Evolutionary conservation across 2,797 vertebrate genomes (phyloP).

Genomic region (Catostomus latipinnis): DNA sequence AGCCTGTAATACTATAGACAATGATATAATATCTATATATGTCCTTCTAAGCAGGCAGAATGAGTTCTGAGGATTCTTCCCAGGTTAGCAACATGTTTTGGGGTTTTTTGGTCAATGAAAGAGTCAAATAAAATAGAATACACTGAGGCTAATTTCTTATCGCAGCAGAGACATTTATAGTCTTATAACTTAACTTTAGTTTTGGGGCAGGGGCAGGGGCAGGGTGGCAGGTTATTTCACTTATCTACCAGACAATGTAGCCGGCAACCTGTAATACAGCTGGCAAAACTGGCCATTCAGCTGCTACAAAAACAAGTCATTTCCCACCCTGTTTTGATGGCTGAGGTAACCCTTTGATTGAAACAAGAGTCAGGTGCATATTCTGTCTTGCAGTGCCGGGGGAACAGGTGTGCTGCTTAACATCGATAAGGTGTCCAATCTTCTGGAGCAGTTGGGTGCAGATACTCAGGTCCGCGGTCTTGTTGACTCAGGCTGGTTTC

Average conservation of each 20-base stretch:
- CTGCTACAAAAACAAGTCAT: too few species aligned
- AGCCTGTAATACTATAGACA: conserved; percentile 56
- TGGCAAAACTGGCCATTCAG: too few species aligned
- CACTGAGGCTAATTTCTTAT: background rate
- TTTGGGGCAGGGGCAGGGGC: too few species aligned
- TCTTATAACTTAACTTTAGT: too few species aligned
- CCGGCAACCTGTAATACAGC: too few species aligned
- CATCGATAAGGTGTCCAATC: conserved; percentile 81
- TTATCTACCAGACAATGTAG: too few species aligned
- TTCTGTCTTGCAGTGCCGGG: conserved; percentile 76
- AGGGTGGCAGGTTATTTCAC: too few species aligned
- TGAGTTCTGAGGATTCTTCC: conserved; percentile 61
- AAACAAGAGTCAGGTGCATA: background rate
- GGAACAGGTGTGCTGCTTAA: conserved; percentile 86
- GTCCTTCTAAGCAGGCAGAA: conserved; percentile 56
- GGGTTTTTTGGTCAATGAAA: conserved; percentile 15
- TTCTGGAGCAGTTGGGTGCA: conserved; percentile 79
- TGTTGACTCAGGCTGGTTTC: conserved; percentile 87
- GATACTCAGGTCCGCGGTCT: conserved; percentile 84
- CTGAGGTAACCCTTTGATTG: too few species aligned
- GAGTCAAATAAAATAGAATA: conserved; percentile 51
- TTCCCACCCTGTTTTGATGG: too few species aligned
- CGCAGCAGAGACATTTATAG: too few species aligned
- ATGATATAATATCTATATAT: conserved; percentile 70
- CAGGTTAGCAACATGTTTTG: conserved; percentile 63